A percentile compares a stretch with the other conserved stretches of the same genome.
phyloP scores from a whole-genome alignment of 2,888 invertebrate species.

The Aleiodes testaceus region DNA sequence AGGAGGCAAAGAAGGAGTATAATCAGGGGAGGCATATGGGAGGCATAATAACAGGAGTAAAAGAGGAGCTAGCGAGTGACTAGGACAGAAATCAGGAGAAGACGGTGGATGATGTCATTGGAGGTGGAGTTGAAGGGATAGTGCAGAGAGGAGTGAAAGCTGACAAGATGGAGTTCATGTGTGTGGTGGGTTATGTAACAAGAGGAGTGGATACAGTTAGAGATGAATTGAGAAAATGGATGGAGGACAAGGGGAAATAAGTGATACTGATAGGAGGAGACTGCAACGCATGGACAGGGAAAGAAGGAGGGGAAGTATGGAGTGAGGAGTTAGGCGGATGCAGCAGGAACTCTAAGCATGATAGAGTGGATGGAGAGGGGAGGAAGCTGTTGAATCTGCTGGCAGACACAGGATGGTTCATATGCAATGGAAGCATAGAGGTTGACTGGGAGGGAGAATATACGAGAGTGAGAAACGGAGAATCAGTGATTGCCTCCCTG shows the following conservation, averaged over 20 bases:
- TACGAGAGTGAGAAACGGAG: not conserved
- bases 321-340: not conserved
- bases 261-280: not conserved
- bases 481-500: conserved; percentile 16
- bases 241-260: not conserved
- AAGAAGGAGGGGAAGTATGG: not conserved
- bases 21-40: conserved; percentile 8
- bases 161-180: not conserved
- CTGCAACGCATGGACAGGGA: not conserved
- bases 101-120: not conserved
- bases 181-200: conserved; percentile 1
- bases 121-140: conserved; percentile 5
- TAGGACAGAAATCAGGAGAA: not conserved
- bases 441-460: conserved; percentile 28
- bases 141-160: conserved; percentile 7
- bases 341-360: not conserved
- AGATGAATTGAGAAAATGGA: conserved; percentile 22
- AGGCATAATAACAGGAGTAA: conserved; percentile 13
- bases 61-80: not conserved
- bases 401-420: conserved; percentile 5
- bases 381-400: not conserved
- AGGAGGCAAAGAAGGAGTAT: not conserved
- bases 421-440: conserved; percentile 20
- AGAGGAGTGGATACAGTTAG: not conserved
- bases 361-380: conserved; percentile 1